These are phyloP conservation scores for Ophion ventricosus DNA, from an alignment of 2,888 invertebrate species.

Conservation along the genomic window DNA sequence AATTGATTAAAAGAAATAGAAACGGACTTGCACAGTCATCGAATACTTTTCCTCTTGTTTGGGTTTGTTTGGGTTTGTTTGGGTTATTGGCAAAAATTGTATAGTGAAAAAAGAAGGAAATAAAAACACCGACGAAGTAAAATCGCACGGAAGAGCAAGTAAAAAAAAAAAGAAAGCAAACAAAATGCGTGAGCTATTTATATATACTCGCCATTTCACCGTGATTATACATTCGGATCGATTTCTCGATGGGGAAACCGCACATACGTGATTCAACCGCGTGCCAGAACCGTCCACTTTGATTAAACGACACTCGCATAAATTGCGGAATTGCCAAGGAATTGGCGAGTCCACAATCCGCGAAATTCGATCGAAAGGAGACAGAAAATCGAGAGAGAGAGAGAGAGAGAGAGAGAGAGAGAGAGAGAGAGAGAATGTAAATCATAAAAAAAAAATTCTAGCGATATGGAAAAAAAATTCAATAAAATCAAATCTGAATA, in stretches of 20 bases:
- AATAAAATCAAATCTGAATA: too few relatives aligned
- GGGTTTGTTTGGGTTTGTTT: too few relatives aligned
- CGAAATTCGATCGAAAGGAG: neutral
- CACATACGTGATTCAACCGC: constrained; percentile 42
- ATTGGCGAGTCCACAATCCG: neutral
- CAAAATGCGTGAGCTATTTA: constrained; percentile 16
- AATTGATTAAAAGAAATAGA: too few relatives aligned
- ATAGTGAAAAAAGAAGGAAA: neutral
- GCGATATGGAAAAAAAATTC: too few relatives aligned
- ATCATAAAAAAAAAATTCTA: neutral
- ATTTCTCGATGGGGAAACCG: constrained; percentile 66
- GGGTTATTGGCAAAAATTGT: too few relatives aligned
- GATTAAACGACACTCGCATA: neutral
- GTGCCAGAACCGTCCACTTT: constrained; percentile 37
- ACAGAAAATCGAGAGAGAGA: neutral
- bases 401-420: neutral
- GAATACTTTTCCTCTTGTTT: too few relatives aligned
- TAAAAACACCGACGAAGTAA: neutral
- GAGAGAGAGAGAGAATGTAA: neutral
- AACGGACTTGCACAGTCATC: too few relatives aligned
- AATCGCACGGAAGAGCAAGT: constrained; percentile 3
- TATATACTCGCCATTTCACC: constrained; percentile 54
- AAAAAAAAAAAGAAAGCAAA: constrained; percentile 60
- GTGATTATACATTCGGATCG: constrained; percentile 66
- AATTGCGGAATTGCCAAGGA: constrained; percentile 1